Conservation (phyloP, 2,888 invertebrate species). For the Agrochola litura region DNA sequence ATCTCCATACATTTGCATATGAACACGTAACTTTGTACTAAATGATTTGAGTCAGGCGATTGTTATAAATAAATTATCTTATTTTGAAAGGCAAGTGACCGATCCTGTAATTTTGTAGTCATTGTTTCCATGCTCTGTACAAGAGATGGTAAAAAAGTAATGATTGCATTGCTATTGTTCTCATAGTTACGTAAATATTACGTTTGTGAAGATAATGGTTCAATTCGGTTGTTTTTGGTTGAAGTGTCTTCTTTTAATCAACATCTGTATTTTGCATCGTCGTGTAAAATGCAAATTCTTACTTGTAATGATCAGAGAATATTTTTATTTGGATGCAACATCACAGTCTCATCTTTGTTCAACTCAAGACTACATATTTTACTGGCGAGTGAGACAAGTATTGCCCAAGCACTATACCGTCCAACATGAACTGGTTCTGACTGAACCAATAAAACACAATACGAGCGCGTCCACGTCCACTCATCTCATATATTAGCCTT, state of each 20-base stretch:
- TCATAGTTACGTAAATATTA: conserved; percentile 55
- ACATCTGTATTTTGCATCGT: conserved; percentile 4
- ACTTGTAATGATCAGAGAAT: conserved; percentile 3
- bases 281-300: conserved; percentile 5
- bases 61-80: conserved; percentile 41
- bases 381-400: conserved; percentile 45
- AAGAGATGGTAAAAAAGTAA: conserved; percentile 45
- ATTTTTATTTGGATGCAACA: conserved; percentile 13
- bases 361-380: conserved; percentile 40
- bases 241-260: conserved; percentile 8
- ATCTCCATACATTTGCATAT: conserved; percentile 78
- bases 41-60: conserved; percentile 51
- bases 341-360: conserved; percentile 21
- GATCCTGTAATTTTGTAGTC: conserved; percentile 34
- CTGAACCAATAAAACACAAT: conserved; percentile 55
- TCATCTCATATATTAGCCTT: conserved; percentile 52
- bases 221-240: conserved; percentile 22
- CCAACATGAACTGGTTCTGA: conserved; percentile 47
- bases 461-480: conserved; percentile 35
- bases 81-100: conserved; percentile 53
- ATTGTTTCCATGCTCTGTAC: conserved; percentile 43
- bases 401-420: conserved; percentile 34
- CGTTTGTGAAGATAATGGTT: conserved; percentile 49
- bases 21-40: conserved; percentile 71
- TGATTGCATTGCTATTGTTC: conserved; percentile 54